A percentile compares a stretch with the other conserved stretches of the same genome.
phyloP scores from a whole-genome alignment of 1,140 invertebrate genomes.

The Brachystomella parvula region DNA sequence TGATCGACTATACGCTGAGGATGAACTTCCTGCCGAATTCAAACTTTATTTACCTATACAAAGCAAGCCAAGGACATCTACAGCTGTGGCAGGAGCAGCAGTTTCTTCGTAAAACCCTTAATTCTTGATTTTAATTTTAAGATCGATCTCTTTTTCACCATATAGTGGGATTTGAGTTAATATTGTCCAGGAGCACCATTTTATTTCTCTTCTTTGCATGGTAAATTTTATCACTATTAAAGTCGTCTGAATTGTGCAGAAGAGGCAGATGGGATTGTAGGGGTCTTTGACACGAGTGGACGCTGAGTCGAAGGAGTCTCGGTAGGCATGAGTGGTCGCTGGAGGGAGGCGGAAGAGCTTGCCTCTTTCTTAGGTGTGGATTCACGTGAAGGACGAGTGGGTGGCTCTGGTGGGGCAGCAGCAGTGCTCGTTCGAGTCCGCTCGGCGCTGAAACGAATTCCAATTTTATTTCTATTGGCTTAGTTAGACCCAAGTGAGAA shows the following conservation, averaged over 20 bases:
- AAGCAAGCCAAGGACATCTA: conserved; percentile 57
- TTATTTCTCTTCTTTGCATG: neutral
- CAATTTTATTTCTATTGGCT: neutral
- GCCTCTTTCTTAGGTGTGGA: conserved; percentile 28
- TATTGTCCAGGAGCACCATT: neutral
- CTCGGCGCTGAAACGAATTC: conserved; percentile 21
- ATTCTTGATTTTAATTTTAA: neutral
- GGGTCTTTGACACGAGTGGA: conserved; percentile 33
- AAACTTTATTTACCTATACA: conserved; percentile 93
- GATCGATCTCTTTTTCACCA: neutral
- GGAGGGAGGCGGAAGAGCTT: conserved; percentile 18
- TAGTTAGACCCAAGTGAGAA: neutral
- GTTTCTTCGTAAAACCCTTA: neutral
- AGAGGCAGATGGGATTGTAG: neutral
- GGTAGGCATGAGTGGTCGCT: conserved; percentile 32
- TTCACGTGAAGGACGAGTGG: conserved; percentile 30
- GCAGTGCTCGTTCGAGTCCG: conserved; percentile 12
- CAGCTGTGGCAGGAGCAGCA: too few species aligned
- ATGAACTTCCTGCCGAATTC: conserved; percentile 97
- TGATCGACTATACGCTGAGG: conserved; percentile 97
- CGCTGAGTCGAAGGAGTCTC: conserved; percentile 20
- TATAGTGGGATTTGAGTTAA: neutral
- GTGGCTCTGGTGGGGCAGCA: conserved; percentile 14
- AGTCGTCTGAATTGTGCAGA: neutral
- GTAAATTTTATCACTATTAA: neutral